Conservation (phyloP, 2,888 invertebrate species). For the Leuctra nigra region DNA sequence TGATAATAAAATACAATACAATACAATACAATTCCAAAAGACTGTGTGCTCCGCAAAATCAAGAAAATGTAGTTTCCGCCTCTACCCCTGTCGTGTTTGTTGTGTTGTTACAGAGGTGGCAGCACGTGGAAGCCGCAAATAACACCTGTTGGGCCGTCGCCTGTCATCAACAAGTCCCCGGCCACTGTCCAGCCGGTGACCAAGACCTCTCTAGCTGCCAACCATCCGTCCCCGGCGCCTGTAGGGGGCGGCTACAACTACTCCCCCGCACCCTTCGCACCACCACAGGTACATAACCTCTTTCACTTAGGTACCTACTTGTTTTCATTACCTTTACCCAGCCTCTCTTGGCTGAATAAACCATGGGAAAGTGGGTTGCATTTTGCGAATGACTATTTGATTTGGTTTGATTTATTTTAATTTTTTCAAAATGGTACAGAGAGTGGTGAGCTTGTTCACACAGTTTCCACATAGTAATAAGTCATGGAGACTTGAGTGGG, state of each 20-base stretch:
- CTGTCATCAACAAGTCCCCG: slow-evolving; percentile 47
- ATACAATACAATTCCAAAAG: too few relatives aligned
- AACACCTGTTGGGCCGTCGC: slow-evolving; percentile 69
- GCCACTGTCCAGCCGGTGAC: slow-evolving; percentile 64
- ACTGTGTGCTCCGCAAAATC: background rate
- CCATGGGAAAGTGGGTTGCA: too few relatives aligned
- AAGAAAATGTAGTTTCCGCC: background rate
- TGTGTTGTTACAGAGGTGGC: slow-evolving; percentile 59
- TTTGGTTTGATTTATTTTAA: too few relatives aligned
- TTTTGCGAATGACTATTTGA: too few relatives aligned
- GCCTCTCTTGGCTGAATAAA: too few relatives aligned
- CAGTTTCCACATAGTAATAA: too few relatives aligned
- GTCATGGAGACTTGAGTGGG: too few relatives aligned
- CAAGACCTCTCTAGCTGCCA: slow-evolving; percentile 77
- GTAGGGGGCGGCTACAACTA: slow-evolving; percentile 87
- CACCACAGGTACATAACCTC: slow-evolving; percentile 21
- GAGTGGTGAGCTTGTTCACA: too few relatives aligned
- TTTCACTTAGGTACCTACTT: too few relatives aligned
- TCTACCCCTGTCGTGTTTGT: background rate
- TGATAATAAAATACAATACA: too few relatives aligned
- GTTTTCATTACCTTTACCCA: too few relatives aligned
- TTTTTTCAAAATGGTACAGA: too few relatives aligned
- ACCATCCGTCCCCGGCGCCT: slow-evolving; percentile 54
- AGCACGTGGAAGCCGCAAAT: slow-evolving; percentile 88
- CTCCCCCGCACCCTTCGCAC: slow-evolving; percentile 72